Evolutionary conservation across 1,140 invertebrate species (phyloP), one percentile per base, ranked within the genome.

Genomic region (Goniozus legneri): DNA sequence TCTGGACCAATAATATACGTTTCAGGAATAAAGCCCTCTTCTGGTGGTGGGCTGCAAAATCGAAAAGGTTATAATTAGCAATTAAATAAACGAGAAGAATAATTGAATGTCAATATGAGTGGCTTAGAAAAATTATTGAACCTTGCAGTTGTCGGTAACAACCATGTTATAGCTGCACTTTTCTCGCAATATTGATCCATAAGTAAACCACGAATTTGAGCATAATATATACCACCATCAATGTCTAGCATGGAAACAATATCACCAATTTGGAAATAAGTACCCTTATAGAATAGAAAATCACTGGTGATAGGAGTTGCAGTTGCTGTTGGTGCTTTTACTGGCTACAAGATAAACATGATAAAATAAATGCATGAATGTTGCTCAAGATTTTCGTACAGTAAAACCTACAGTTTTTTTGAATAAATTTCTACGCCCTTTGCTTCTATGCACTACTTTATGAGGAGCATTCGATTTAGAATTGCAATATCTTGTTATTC

Each of bases 181-280:
- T 95, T 95, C 64, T 95, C 89, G 64, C 91, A 92, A 74, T 91
- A 95, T 63, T 94, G 91, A 71, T 96, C 92, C 8, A 91, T 91
- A 16, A 95, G 75, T 41, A 96, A 83, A 1, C 91, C 92, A 54
- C 88, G 79, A 22, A 96, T 86, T 76, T 96, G 93, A 24, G 91
- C 92, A 71, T 93, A 96, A 76, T 87, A 95, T 35, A 85, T 81
- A 37, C 82, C 84, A 39, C 86, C 85, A 43, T 88, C 84, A 24
- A 82, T 70, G 65, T 94, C 91, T 20, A 86, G 78, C 62, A 95
- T 77, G 1, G 90, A 92, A 0, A 95, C 91, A 63, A 96, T 89
- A 67, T 96, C 93, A 6, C 93, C 93, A 30, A 90, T 77, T 82
- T 94, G 90, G 75, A 87, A 88, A 73, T 93, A 94, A 51, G 79